Evolutionary conservation across 2,888 invertebrate genomes (phyloP).

Genomic region (Epirrhoe tristata): DNA sequence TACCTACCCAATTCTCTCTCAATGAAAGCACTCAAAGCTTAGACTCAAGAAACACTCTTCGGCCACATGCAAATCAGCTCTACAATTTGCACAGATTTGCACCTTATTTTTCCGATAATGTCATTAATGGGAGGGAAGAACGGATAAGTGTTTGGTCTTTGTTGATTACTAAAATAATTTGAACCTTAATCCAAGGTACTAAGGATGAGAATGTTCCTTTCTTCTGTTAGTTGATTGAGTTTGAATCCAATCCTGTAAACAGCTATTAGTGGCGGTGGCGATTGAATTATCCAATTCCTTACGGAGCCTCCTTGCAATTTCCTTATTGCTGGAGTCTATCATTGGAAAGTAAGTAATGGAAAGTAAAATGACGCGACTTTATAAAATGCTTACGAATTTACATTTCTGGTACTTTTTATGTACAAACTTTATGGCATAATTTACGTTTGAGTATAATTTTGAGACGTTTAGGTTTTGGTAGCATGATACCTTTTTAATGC

Average conservation of each 20-base stretch:
- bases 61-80: constrained; percentile 24
- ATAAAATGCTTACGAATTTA: not conserved
- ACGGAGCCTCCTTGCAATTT: constrained; percentile 54
- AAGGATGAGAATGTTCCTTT: constrained; percentile 22
- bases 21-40: not conserved
- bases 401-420: not conserved
- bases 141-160: constrained; percentile 32
- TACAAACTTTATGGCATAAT: not conserved
- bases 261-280: constrained; percentile 51
- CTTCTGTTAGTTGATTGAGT: constrained; percentile 35
- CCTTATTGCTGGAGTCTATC: constrained; percentile 47
- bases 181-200: constrained; percentile 17
- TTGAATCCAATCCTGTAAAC: constrained; percentile 49
- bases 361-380: constrained; percentile 3
- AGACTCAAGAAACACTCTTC: constrained; percentile 6
- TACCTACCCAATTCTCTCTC: not conserved
- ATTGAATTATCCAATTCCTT: constrained; percentile 57
- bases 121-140: constrained; percentile 30
- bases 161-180: constrained; percentile 16
- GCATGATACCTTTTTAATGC: too few relatives aligned
- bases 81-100: constrained; percentile 29
- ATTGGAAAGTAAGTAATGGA: constrained; percentile 34
- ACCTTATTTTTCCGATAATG: constrained; percentile 36
- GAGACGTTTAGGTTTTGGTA: too few relatives aligned
- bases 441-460: not conserved